Conservation (phyloP, 2,797 vertebrate genomes). For the Scarus forsteni region DNA sequence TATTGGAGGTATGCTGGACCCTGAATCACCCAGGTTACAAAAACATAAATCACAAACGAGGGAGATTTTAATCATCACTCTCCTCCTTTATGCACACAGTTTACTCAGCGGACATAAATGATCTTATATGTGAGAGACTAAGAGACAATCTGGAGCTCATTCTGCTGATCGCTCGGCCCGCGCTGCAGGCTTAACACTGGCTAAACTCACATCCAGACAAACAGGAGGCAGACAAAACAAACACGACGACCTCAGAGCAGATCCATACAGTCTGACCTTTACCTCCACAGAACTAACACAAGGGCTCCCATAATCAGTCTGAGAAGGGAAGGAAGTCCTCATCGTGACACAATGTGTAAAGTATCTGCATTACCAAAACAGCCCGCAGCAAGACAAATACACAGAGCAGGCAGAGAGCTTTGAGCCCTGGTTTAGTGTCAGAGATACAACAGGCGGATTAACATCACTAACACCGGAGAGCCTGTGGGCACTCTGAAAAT, state of each 20-base stretch:
- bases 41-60: conserved; percentile 59
- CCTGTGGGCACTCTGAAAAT: conserved; percentile 49
- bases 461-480: conserved; percentile 38
- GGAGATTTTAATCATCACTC: conserved; percentile 36
- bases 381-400: conserved; percentile 46
- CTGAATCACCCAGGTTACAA: conserved; percentile 45
- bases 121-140: conserved; percentile 34
- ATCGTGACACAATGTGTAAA: conserved; percentile 42
- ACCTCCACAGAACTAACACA: conserved; percentile 27
- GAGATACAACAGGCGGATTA: conserved; percentile 57
- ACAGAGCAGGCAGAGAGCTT: conserved; percentile 30
- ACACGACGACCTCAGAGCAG: conserved; percentile 44
- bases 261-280: conserved; percentile 56
- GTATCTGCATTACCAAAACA: conserved; percentile 55
- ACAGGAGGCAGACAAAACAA: conserved; percentile 65
- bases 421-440: conserved; percentile 30
- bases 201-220: conserved; percentile 53
- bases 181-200: conserved; percentile 33
- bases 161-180: conserved; percentile 26
- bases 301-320: conserved; percentile 44
- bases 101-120: conserved; percentile 34
- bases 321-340: conserved; percentile 53
- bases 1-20: conserved; percentile 49
- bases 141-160: conserved; percentile 48
- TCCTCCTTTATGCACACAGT: conserved; percentile 14